phyloP scores from a whole-genome alignment of 2,797 vertebrate genomes.

The Arvicola amphibius region DNA sequence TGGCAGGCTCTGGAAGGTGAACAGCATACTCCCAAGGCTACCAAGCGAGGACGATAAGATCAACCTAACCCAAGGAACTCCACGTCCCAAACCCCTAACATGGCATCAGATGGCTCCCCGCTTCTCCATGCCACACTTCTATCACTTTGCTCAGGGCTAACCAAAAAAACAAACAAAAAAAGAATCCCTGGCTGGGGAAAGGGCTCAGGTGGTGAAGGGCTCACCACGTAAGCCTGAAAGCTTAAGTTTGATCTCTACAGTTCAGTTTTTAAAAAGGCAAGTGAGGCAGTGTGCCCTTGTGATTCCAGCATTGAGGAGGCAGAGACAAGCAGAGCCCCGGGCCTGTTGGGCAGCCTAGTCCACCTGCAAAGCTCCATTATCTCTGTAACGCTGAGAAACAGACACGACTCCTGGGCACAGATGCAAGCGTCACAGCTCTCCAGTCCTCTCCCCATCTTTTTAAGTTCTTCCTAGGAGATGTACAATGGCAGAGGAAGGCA shows the following conservation, averaged over 20 bases:
- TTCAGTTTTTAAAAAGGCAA: not conserved
- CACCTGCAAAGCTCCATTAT: not conserved
- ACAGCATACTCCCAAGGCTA: not conserved
- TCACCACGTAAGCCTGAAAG: not conserved
- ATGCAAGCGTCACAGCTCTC: not conserved
- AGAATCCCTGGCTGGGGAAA: not conserved
- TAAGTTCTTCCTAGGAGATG: not conserved
- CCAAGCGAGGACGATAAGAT: not conserved
- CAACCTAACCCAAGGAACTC: not conserved
- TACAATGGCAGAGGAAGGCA: not conserved
- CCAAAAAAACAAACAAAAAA: not conserved
- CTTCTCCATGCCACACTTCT: too few species aligned
- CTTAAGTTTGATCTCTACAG: not conserved
- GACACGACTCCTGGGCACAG: not conserved
- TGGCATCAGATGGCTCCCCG: not conserved
- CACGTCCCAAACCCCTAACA: rapidly evolving
- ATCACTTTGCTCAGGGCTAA: not conserved
- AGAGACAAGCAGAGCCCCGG: not conserved
- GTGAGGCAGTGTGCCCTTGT: not conserved
- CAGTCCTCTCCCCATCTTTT: not conserved
- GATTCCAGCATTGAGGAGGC: not conserved
- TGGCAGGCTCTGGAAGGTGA: not conserved
- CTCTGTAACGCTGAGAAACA: not conserved
- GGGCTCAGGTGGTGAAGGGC: not conserved
- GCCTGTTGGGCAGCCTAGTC: not conserved